Evolutionary conservation across 1,140 invertebrate species (phyloP), one percentile per base, ranked within the genome.

Genomic region (Anastrepha ludens): DNA sequence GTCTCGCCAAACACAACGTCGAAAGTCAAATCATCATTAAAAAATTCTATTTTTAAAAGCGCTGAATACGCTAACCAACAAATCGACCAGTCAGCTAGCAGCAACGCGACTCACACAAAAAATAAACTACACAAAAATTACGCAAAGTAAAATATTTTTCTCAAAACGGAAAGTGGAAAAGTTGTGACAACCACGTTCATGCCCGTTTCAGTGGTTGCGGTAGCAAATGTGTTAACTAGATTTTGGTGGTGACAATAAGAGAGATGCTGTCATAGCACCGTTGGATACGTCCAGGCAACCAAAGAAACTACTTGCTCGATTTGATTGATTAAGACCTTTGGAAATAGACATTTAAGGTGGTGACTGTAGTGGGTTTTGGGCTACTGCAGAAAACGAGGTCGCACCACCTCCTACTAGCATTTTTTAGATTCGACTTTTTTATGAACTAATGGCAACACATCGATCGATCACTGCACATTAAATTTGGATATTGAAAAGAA

Each of bases 121-220:
- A 81, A 81, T 29, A 81, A 81, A 88, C 89, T 90, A 90, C 89
- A 89, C 89, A 92, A 90, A 90, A 92, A 92, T 92, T 92, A 92
- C 91, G 91, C 91, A 92, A 92, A 92, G 91, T 92, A 89, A 92
- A 91, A 92, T 92, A 91, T 92, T 90, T 92, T 92, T 89, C 91
- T 90, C 88, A 91, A 92, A 92, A 92, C 90, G 91, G 91, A 92
- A 92, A 92, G 91, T 92, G 91, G 90, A 90, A 92, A 58, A 58
- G 47, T 20, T 17, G 6, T 9, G 17, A 81, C 74, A 9, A 47
- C 39, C 11, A 29, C 6, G 44, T 6, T 41, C 44, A 50, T 47
- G 44, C n/a, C 74, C 9, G 41, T 17, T 11, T 17, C 74, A 81
- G 47, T 81, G 74, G 41, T 44, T 41, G 67, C 39, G 41, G 74